Evolutionary conservation across 2,113 vertebrate species (phyloP), one percentile per base, ranked within the genome.

Genomic region (Microtus pennsylvanicus): DNA sequence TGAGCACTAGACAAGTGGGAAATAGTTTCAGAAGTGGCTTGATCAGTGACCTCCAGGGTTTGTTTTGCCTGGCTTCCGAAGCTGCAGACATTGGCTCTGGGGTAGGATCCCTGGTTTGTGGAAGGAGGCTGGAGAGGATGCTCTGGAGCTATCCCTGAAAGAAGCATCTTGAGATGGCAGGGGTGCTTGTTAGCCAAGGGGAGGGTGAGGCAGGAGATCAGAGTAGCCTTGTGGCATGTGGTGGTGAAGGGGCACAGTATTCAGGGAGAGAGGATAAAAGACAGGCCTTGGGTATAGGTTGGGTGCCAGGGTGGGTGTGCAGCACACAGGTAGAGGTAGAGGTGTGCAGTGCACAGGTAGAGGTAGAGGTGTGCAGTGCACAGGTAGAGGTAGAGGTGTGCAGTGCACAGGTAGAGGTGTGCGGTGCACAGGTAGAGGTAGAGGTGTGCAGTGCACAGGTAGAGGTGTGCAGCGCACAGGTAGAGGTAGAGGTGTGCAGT

Each of bases 281-380:
- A 16, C 1, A n/a, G 0, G 0, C 11, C 78, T 55, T 38, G 74
- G 26, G 55, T 1, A 5, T 30, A 3, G 65, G 87, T 45, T 0
- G 7, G 35, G 30, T 28, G 3, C 28, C 0, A 1, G 35, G 0
- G 0, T 12, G 0, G 6, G 2, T 1, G 52, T 1, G 0, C 1
- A 21, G n/a, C 2, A 0, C 65, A n/a, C 63, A 52, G 52, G 52
- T 52, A 52, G 52, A 14, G 52, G 0, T 52, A 52, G 52, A 30
- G 50, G 42, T 42, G 42, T 42, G 42, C 42, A 4, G 42, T 3
- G 42, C 42, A 42, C 42, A 42, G 42, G 42, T 3, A 42, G 42
- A 42, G 42, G 4, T 42, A 52, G 45, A 45, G 45, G 50, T 52
- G 50, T 52, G 50, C 50, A 0, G 50, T 0, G 0, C 12, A 52